Evolutionary conservation across 2,113 vertebrate species (phyloP).

Genomic region (Myiopsitta monachus): DNA sequence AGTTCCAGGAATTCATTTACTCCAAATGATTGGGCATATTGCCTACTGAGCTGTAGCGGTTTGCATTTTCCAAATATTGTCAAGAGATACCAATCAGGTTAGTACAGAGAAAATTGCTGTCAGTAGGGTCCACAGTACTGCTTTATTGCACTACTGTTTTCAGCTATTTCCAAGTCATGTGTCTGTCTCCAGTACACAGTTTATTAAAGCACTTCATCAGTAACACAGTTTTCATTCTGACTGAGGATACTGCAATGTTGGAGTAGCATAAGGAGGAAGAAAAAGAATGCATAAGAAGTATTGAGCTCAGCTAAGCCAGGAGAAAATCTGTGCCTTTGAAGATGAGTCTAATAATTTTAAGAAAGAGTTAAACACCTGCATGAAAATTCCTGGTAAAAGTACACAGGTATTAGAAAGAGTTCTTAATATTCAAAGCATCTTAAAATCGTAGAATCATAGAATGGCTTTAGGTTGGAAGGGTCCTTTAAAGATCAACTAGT

Average conservation of each 20-base stretch:
- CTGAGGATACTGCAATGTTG: rapidly evolving
- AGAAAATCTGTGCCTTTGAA: not conserved
- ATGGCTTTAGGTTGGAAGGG: not conserved
- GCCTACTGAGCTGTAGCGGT: not conserved
- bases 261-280: not conserved
- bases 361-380: not conserved
- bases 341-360: not conserved
- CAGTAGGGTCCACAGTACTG: not conserved
- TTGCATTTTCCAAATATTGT: not conserved
- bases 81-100: not conserved
- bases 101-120: not conserved
- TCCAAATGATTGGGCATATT: not conserved
- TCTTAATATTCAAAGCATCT: not conserved
- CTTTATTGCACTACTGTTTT: not conserved
- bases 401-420: not conserved
- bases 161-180: not conserved
- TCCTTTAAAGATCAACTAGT: not conserved
- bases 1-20: not conserved
- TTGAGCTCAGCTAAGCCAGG: not conserved
- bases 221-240: not conserved
- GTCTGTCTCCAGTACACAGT: not conserved
- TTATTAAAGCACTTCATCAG: not conserved
- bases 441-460: not conserved
- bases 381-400: not conserved
- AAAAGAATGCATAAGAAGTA: not conserved